A percentile compares a stretch with the other conserved stretches of the same genome.
These are phyloP conservation scores for Heteropelma amictum DNA, from an alignment of 2,888 invertebrate species.

Conservation along the genomic window DNA sequence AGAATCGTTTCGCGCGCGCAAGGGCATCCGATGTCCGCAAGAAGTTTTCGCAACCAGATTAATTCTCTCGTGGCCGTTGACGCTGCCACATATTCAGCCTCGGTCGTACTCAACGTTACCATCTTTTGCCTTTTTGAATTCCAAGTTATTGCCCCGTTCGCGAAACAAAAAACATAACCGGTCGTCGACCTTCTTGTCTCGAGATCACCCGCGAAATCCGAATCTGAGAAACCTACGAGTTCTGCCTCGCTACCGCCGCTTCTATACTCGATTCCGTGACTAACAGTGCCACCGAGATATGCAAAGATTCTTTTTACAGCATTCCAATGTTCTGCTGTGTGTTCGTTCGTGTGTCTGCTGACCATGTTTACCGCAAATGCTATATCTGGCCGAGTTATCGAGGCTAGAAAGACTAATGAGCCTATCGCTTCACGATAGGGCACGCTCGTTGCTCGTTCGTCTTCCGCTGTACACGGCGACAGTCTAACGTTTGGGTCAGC, in stretches of 20 bases:
- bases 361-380: no score
- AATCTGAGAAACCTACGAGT: conserved; percentile 43
- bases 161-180: conserved; percentile 44
- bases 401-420: no score
- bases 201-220: conserved; percentile 52
- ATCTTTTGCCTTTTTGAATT: conserved; percentile 41
- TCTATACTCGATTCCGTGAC: not conserved
- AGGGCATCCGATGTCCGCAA: conserved; percentile 9
- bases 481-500: not conserved
- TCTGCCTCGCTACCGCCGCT: not conserved
- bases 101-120: conserved; percentile 18
- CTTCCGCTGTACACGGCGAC: not conserved
- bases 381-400: no score
- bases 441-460: no score
- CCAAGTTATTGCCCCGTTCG: conserved; percentile 48
- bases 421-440: no score
- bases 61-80: not conserved
- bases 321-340: no score
- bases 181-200: conserved; percentile 45
- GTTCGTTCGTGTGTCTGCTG: no score
- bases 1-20: not conserved
- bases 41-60: not conserved
- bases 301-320: conserved; percentile 1
- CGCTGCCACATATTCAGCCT: not conserved
- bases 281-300: not conserved